Evolutionary conservation across 2,797 vertebrate species (phyloP).

Genomic region (Malurus leucopterus): DNA sequence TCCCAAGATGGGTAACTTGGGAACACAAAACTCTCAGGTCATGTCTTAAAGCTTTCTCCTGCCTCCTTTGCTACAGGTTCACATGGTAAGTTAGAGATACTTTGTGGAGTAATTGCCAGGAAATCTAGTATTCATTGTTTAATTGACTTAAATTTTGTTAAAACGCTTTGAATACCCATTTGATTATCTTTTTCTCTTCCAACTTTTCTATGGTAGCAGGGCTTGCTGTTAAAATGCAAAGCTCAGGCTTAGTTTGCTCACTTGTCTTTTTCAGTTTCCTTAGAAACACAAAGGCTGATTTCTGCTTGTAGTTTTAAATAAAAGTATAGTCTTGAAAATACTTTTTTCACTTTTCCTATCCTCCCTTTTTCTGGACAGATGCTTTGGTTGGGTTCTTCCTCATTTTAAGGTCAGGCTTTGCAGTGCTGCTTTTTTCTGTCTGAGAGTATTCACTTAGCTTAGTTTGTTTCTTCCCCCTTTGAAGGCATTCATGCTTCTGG

Average conservation of each 20-base stretch:
- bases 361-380: background rate
- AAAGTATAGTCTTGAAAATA: background rate
- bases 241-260: background rate
- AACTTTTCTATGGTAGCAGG: background rate
- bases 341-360: background rate
- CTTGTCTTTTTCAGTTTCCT: background rate
- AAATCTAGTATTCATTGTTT: background rate
- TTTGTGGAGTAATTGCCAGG: background rate
- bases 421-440: background rate
- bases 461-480: background rate
- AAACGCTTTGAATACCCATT: background rate
- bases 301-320: background rate
- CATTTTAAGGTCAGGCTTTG: background rate
- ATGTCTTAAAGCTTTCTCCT: background rate
- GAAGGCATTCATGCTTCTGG: background rate
- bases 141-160: background rate
- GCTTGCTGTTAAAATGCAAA: background rate
- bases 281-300: background rate
- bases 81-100: background rate
- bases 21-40: background rate
- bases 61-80: background rate
- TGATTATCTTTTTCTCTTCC: background rate
- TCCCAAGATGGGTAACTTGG: constrained; percentile 1
- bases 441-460: background rate
- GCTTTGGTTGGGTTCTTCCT: background rate